Evolutionary conservation across 1,140 invertebrate genomes (phyloP), one percentile per base, ranked within the genome.

Genomic region (Planococcus citri): DNA sequence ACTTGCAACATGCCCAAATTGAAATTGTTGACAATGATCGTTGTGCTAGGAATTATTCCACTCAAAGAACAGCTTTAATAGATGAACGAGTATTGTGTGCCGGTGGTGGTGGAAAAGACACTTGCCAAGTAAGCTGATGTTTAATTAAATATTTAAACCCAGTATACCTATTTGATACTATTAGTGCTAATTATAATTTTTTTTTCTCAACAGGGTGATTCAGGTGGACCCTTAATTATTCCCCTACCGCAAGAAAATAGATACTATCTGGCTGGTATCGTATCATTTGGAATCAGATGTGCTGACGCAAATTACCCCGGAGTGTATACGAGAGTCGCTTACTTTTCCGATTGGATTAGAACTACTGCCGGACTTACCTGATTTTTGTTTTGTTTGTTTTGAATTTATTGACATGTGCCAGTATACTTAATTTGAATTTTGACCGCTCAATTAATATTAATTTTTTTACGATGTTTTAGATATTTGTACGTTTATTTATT

Each of bases 221-320:
- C 69, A 17, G 69, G 69, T 9, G n/a, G 69, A 60, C 69, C 69
- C 1, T 25, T 70, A n/a, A 70, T 70, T n/a, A 33, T 27, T 22
- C n/a, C n/a, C n/a, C n/a, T n/a, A n/a, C 20, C 33, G 0, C 33
- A 70, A 0, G 25, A 12, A 70, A 25, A 37, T n/a, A 25, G 22
- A 3, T 70, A n/a, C 22, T 69, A 69, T 24, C 61, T 73, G 71
- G 24, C 72, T 83, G 85, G 84, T 25, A 81, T 89, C 1, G 86
- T 88, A 1, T 88, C 87, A 0, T 90, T 89, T 87, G 91, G 91
- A 0, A 79, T 86, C 41, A 87, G 88, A 0, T 90, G 89, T 74
- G 89, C 85, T 0, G 78, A 85, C 69, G 85, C 86, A 4, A 85
- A 87, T 67, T 85, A 85, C 70, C 89, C 89, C 0, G 89, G 89